Percentiles rank a stretch among this genome's conserved stretches.
These are phyloP conservation scores for Eupelmus urozonus DNA, from an alignment of 2,888 invertebrate species.

Conservation along the genomic window DNA sequence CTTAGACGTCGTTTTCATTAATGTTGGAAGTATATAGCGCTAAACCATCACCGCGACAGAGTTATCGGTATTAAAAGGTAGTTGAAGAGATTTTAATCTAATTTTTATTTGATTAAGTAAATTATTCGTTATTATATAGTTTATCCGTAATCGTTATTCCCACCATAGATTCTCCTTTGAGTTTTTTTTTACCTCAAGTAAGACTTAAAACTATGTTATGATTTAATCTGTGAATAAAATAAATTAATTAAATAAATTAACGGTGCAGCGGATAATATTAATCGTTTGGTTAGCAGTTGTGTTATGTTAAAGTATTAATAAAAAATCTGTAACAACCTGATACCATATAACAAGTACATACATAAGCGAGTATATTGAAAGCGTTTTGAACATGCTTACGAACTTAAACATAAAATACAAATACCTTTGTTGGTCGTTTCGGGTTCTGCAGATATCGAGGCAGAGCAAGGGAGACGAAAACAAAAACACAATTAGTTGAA, in stretches of 20 bases:
- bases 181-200: no score
- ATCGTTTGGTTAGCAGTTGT: not conserved
- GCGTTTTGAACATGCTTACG: conserved; percentile 42
- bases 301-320: no score
- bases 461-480: conserved; percentile 68
- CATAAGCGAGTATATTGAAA: not conserved
- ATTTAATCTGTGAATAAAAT: not conserved
- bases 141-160: no score
- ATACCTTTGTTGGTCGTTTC: conserved; percentile 74
- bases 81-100: conserved; percentile 21
- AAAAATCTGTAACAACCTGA: no score
- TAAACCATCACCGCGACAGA: conserved; percentile 36
- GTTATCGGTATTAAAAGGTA: conserved; percentile 31
- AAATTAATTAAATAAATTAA: conserved; percentile 6
- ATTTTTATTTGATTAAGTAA: not conserved
- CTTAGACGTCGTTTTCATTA: conserved; percentile 26
- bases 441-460: conserved; percentile 72
- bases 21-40: conserved; percentile 39
- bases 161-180: no score
- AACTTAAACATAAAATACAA: conserved; percentile 64
- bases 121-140: no score
- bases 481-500: conserved; percentile 71
- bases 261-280: conserved; percentile 4
- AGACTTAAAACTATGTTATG: no score
- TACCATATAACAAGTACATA: no score